These are phyloP conservation scores for Pyrocephalus nanus DNA, from an alignment of 2,797 vertebrate genomes.

Conservation along the genomic window DNA sequence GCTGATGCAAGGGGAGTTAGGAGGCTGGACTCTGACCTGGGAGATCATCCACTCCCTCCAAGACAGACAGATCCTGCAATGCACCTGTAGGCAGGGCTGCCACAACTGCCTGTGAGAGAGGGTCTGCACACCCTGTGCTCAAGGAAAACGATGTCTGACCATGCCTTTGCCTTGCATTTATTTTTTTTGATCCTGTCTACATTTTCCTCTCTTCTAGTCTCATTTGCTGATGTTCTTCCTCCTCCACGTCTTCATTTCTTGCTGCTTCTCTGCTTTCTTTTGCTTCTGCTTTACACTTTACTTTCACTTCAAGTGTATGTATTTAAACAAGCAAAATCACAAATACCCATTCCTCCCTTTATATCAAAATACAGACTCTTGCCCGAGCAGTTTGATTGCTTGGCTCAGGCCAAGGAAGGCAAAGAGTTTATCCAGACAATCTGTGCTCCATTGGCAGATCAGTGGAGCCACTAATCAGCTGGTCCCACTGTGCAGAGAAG, in stretches of 20 bases:
- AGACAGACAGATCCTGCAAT: rapidly evolving
- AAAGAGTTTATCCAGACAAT: neutral
- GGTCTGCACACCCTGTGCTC: neutral
- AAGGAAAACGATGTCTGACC: neutral
- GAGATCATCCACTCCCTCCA: neutral
- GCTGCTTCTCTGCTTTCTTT: neutral
- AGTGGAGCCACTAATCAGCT: neutral
- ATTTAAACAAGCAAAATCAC: neutral
- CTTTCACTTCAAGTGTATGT: neutral
- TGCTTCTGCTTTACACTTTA: neutral
- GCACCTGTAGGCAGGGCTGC: neutral
- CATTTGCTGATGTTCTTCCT: neutral
- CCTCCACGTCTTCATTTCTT: neutral
- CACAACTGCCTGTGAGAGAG: neutral
- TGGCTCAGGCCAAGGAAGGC: neutral
- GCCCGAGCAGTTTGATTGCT: neutral
- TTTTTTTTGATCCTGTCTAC: neutral
- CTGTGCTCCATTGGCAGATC: neutral
- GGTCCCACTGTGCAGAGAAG: neutral
- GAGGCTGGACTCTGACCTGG: neutral
- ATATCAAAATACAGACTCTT: neutral
- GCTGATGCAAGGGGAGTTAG: neutral
- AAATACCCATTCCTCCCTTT: neutral
- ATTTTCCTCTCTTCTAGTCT: neutral
- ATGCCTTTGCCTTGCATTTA: neutral